These are phyloP conservation scores for Melieria crassipennis DNA, from an alignment of 2,888 invertebrate species.

Conservation along the genomic window DNA sequence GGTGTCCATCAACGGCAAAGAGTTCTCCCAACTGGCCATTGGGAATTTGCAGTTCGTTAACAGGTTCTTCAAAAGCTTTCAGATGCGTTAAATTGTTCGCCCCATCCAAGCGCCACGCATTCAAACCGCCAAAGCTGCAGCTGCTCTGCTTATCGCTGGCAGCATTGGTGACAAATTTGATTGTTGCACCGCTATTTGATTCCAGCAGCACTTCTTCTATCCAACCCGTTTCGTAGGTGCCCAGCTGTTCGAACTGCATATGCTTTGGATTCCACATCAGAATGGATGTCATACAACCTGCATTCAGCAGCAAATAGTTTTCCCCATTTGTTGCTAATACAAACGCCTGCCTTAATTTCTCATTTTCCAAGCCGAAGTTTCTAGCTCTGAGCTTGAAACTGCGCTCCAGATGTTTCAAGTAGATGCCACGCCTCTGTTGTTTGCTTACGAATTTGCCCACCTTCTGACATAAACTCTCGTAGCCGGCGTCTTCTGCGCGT, in stretches of 20 bases:
- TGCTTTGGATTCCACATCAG: slow-evolving; percentile 62
- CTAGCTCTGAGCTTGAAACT: slow-evolving; percentile 44
- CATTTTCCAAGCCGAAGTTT: slow-evolving; percentile 30
- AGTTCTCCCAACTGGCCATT: not conserved
- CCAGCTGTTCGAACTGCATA: slow-evolving; percentile 51
- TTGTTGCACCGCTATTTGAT: slow-evolving; percentile 23
- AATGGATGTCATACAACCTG: slow-evolving; percentile 65
- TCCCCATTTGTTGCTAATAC: not conserved
- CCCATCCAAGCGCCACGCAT: slow-evolving; percentile 50
- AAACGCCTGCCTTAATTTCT: slow-evolving; percentile 3
- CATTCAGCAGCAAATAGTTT: slow-evolving; percentile 55
- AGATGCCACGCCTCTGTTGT: slow-evolving; percentile 24
- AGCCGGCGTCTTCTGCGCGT: slow-evolving; percentile 23
- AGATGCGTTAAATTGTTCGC: slow-evolving; percentile 39
- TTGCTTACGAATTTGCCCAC: slow-evolving; percentile 37
- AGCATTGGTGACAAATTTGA: slow-evolving; percentile 59
- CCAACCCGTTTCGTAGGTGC: slow-evolving; percentile 65
- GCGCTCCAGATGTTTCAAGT: slow-evolving; percentile 68
- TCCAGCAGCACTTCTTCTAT: slow-evolving; percentile 66
- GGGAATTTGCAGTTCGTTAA: not conserved
- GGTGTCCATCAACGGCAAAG: slow-evolving; percentile 3
- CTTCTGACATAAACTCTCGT: slow-evolving; percentile 47
- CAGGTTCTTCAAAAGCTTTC: slow-evolving; percentile 61
- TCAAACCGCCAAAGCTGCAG: slow-evolving; percentile 50
- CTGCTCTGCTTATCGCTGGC: slow-evolving; percentile 40